A percentile compares a stretch with the other conserved stretches of the same genome.
Evolutionary conservation across 2,888 invertebrate species (phyloP).

Genomic region (Sarcophaga subvicina): DNA sequence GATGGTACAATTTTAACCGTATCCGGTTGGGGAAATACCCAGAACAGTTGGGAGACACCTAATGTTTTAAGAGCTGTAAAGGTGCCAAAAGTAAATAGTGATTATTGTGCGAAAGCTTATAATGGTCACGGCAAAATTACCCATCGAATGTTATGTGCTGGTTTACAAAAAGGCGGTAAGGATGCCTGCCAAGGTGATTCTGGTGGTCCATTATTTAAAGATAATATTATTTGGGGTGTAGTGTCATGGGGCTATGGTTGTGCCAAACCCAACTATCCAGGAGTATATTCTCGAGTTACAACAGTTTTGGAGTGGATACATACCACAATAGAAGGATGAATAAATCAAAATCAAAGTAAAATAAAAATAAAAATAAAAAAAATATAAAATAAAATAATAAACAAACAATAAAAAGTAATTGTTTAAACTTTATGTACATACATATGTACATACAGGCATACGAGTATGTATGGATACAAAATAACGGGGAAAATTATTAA

Average conservation of each 20-base stretch:
- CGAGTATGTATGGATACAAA: background rate
- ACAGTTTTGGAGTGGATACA: conserved; percentile 76
- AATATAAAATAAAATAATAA: too few relatives aligned
- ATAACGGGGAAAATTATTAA: too few relatives aligned
- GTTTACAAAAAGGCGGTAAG: conserved; percentile 75
- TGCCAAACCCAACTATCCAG: conserved; percentile 81
- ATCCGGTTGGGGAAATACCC: conserved; percentile 73
- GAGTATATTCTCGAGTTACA: conserved; percentile 81
- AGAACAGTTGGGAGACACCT: conserved; percentile 72
- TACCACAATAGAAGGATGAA: conserved; percentile 60
- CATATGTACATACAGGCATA: background rate
- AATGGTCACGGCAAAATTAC: conserved; percentile 70
- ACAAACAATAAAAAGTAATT: too few relatives aligned
- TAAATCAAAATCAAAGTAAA: background rate
- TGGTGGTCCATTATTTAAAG: conserved; percentile 78
- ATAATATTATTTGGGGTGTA: conserved; percentile 78
- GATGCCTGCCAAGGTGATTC: conserved; percentile 81
- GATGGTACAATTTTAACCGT: conserved; percentile 63
- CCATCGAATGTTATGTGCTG: conserved; percentile 77
- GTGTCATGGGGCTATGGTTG: conserved; percentile 83
- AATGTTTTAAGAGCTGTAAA: conserved; percentile 74
- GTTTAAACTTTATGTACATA: too few relatives aligned
- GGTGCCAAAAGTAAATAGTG: conserved; percentile 74
- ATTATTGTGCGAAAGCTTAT: conserved; percentile 73
- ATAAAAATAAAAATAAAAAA: too few relatives aligned